These are phyloP conservation scores for Laterallus jamaicensis DNA, from an alignment of 2,113 vertebrate genomes.

Conservation along the genomic window DNA sequence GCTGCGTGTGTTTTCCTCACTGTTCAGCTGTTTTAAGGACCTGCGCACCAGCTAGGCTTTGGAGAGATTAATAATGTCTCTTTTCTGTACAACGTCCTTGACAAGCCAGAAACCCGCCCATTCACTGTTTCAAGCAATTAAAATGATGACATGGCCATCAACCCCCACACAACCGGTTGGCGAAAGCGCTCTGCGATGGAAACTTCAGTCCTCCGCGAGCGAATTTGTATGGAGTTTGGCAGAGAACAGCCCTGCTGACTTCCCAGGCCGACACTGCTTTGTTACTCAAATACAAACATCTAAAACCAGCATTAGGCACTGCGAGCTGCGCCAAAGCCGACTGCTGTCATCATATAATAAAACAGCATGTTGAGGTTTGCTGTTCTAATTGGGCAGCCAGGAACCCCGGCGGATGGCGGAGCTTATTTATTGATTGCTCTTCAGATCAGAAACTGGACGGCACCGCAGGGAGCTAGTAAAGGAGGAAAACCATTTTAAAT, in stretches of 20 bases:
- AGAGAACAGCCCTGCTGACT: conserved; percentile 42
- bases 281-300: conserved; percentile 64
- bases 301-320: conserved; percentile 49
- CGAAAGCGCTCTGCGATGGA: rapidly evolving
- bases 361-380: conserved; percentile 24
- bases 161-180: not conserved
- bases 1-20: not conserved
- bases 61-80: conserved; percentile 18
- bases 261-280: conserved; percentile 37
- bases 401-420: conserved; percentile 24
- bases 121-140: not conserved
- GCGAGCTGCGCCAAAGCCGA: conserved; percentile 19
- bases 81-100: not conserved
- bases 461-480: conserved; percentile 29
- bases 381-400: conserved; percentile 67
- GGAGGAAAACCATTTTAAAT: conserved; percentile 52
- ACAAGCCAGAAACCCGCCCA: conserved; percentile 32
- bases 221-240: conserved; percentile 5
- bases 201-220: not conserved
- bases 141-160: not conserved
- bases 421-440: conserved; percentile 65
- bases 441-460: conserved; percentile 61
- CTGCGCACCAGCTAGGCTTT: not conserved
- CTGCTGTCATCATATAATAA: conserved; percentile 65
- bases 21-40: not conserved